These are phyloP conservation scores for Odobenus rosmarus DNA, from an alignment of 2,113 vertebrate species.

Conservation along the genomic window DNA sequence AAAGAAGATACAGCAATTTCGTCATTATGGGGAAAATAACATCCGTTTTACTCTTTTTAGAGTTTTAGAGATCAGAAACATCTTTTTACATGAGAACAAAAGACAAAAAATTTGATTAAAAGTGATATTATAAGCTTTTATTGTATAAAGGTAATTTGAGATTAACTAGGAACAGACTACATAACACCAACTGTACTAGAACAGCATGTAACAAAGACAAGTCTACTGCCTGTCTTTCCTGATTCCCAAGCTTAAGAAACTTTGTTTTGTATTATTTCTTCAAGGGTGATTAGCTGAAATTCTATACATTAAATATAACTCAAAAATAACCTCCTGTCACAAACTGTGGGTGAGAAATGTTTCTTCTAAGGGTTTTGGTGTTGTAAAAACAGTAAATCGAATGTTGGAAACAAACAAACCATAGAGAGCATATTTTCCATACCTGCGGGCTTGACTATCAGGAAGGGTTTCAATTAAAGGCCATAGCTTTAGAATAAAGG, in stretches of 20 bases:
- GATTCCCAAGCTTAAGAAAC: constrained; percentile 32
- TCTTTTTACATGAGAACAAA: constrained; percentile 35
- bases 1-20: constrained; percentile 27
- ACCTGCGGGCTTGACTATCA: background rate
- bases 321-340: background rate
- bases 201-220: background rate
- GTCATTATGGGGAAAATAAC: background rate
- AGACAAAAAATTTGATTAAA: constrained; percentile 47
- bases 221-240: constrained; percentile 6
- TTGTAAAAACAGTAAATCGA: background rate
- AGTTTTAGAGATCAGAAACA: background rate
- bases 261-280: constrained; percentile 44
- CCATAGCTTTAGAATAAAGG: background rate
- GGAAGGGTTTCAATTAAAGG: background rate
- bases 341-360: background rate
- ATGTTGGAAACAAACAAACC: background rate
- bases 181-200: constrained; percentile 42
- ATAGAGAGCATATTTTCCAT: background rate
- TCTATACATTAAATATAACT: constrained; percentile 42
- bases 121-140: constrained; percentile 17
- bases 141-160: constrained; percentile 51
- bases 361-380: background rate
- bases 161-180: constrained; percentile 39
- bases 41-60: constrained; percentile 20
- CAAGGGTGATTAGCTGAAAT: constrained; percentile 49